Conservation (phyloP, 2,113 vertebrate genomes). For the Cyprinodon tularosa region DNA sequence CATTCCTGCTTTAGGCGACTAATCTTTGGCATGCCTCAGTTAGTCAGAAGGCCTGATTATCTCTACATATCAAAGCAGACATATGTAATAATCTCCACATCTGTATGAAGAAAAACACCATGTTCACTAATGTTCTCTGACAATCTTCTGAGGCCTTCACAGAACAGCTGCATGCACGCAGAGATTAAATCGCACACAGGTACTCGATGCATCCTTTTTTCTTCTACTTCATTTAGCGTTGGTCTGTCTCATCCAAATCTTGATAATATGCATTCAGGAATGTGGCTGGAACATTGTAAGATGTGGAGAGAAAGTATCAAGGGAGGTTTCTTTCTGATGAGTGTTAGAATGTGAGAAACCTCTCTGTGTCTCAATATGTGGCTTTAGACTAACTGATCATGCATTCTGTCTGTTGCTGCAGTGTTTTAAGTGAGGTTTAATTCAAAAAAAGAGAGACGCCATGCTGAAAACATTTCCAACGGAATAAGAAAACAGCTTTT, state of each 20-base stretch:
- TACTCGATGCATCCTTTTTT: neutral
- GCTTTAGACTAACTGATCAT: neutral
- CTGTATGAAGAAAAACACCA: constrained; percentile 13
- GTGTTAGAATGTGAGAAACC: neutral
- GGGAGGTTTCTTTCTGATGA: too few species aligned
- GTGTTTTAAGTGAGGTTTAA: constrained; percentile 8
- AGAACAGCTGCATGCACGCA: neutral
- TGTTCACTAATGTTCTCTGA: neutral
- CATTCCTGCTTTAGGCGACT: constrained; percentile 14
- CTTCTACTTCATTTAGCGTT: neutral
- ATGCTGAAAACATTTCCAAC: neutral
- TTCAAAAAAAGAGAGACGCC: constrained; percentile 1
- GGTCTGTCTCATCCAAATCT: neutral
- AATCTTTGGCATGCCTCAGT: constrained; percentile 25
- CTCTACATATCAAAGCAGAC: constrained; percentile 25
- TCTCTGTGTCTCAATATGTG: neutral
- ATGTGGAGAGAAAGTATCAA: too few species aligned
- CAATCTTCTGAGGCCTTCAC: neutral
- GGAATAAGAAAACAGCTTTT: neutral
- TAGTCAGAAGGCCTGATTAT: constrained; percentile 42
- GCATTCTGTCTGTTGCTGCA: constrained; percentile 1
- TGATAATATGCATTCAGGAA: too few species aligned
- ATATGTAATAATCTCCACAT: constrained; percentile 40
- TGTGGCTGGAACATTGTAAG: neutral
- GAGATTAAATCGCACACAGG: neutral